Evolutionary conservation across 2,888 invertebrate species (phyloP), one percentile per base, ranked within the genome.

Genomic region (Nemurella pictetii): DNA sequence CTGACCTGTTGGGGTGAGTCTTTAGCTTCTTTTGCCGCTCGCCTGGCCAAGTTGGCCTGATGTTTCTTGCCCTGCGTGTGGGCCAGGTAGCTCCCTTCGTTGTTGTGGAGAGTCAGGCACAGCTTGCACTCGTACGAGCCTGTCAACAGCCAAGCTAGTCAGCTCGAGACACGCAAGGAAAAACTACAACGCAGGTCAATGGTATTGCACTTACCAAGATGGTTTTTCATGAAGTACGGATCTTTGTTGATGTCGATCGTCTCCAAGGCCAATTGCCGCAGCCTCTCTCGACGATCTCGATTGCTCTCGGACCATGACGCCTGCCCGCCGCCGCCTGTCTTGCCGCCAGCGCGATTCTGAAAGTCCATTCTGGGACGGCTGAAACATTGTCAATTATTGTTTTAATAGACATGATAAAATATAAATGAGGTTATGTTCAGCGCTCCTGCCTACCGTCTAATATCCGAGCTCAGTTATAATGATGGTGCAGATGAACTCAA

Each of bases 151-250:
- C 1, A 2, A 55, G 20, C 20, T n/a, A 36, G 72, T 81, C n/a
- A 36, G n/a, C 35, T 25, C 30, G 25, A 15, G 55, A 20, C 55
- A 15, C 3, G 7, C 80, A 29, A 7, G 5, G 32, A 75, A 9
- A 26, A 25, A 29, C 26, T 2, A 12, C 26, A 15, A 83, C 0
- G 1, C 25, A 3, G n/a, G 20, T 28, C 9, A 12, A 4, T 4
- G 15, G 28, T 7, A 26, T n/a, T 3, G n/a, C n/a, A 89, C 89
- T 85, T 90, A 93, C 96, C 98, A 88, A 99, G 93, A 92, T 99
- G 99, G 92, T 99, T 99, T 94, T 99, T 98, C 99, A 99, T 99
- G 93, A 99, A 99, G 94, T 99, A 99, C 0, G 99, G 99, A 93
- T 99, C 99, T 91, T 99, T 99, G 90, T 98, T 98, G 29, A 99